Base-by-base conservation (phyloP, 2,797 vertebrate genomes). In the Sternotherus odoratus region DNA sequence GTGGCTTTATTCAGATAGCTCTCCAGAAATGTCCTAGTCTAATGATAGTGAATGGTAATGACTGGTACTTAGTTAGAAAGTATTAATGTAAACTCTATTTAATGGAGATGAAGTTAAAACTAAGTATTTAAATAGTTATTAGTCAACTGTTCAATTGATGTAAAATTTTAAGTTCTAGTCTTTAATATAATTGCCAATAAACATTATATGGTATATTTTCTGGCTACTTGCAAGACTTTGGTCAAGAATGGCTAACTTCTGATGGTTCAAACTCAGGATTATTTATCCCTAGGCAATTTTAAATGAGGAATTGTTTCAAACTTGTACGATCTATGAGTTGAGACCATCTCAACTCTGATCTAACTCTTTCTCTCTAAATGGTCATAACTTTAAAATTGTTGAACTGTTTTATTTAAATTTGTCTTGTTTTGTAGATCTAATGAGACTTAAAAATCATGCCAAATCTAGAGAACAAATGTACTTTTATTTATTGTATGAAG, bases 261-360 rank as follows among this genome's bases (percentile, higher is more conserved):
- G 30, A 4, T 1, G 10, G 28, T 78, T 69, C 28, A 24, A 46
- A 24, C 17, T 57, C 46, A 53, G 36, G 33, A 9, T 28, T 28
- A 8, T 77, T n/a, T n/a, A 21, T 74, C 5, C 23, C 36, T 16
- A 78, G 5, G 7, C 21, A 60, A 72, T 83, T 66, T 66, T 72
- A 78, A 28, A 24, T 24, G 3, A 43, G 36, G 33, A 6, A 12
- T 53, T 87, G 8, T 74, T 16, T 77, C 0, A 0, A 3, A 48
- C 33, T 5, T 4, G 30, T 24, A 53, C 78, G 33, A 43, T 3
- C 0, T 78, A 30, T 1, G 0, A 53, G 39, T 36, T 66, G 63
- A 66, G 63, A n/a, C 63, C 63, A 66, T 36, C 17, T 66, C 63
- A 66, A n/a, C 60, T 63, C 15, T 63, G 16, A n/a, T 63, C 16